Percentiles rank a stretch among this genome's conserved stretches.
Evolutionary conservation across 2,888 invertebrate genomes (phyloP).

Genomic region (Cataglyphis livida): DNA sequence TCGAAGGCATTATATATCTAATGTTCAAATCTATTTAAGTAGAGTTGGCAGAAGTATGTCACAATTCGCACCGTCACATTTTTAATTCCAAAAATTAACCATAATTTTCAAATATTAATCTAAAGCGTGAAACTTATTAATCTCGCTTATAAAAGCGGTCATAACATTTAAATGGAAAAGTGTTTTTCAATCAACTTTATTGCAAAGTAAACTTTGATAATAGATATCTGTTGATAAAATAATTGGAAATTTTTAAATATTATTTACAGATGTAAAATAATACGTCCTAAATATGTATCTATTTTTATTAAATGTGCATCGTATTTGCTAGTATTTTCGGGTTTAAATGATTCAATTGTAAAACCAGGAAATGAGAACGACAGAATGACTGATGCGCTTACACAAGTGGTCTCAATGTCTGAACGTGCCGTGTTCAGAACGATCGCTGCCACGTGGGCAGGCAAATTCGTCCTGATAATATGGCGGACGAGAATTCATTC

Average conservation of each 20-base stretch:
- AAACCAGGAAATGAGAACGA: conserved; percentile 19
- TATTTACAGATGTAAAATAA: not conserved
- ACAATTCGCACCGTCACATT: not conserved
- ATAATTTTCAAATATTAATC: not conserved
- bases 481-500: conserved; percentile 68
- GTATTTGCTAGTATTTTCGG: not conserved
- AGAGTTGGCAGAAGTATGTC: conserved; percentile 4
- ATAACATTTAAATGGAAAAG: not conserved
- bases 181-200: not conserved
- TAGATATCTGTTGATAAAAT: not conserved
- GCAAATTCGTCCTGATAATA: conserved; percentile 64
- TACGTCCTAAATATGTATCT: not conserved
- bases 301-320: not conserved
- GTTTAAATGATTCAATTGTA: not conserved
- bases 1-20: conserved; percentile 30
- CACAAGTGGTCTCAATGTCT: not conserved
- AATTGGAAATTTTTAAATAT: not conserved
- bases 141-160: not conserved
- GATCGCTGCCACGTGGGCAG: conserved; percentile 43
- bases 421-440: conserved; percentile 21
- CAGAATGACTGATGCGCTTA: not conserved
- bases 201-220: not conserved
- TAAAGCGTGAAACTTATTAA: not conserved
- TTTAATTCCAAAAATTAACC: not conserved
- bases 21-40: not conserved